A percentile compares a stretch with the other conserved stretches of the same genome.
phyloP scores from a whole-genome alignment of 53 echinoderm and acorn worm genomes.

The Paracentrotus lividus region DNA sequence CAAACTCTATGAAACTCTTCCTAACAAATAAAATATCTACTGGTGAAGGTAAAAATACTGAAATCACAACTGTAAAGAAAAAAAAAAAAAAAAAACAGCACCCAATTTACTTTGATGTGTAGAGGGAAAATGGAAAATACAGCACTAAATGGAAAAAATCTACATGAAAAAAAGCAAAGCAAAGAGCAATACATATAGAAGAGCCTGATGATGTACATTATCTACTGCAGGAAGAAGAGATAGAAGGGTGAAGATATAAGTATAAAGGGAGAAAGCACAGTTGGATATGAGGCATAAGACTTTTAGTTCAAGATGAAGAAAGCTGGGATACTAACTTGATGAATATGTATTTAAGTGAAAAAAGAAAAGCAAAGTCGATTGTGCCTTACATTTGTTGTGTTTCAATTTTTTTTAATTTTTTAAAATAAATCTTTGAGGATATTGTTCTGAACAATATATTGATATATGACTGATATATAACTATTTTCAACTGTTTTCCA shows the following conservation, averaged over 20 bases:
- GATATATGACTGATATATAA: too few relatives aligned
- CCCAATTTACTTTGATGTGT: background rate
- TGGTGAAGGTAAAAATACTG: slow-evolving; percentile 5
- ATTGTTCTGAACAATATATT: background rate
- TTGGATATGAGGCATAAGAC: background rate
- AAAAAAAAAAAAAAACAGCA: background rate
- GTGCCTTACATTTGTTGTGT: background rate
- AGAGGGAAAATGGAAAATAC: background rate
- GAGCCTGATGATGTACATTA: background rate
- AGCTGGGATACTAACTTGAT: background rate
- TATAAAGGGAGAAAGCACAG: background rate
- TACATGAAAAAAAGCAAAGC: background rate
- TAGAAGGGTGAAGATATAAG: background rate
- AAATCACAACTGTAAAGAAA: background rate
- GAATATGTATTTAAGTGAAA: background rate
- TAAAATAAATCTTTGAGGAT: background rate
- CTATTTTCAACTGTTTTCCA: background rate
- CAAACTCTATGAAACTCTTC: background rate
- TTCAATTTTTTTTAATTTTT: background rate
- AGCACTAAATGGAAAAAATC: background rate
- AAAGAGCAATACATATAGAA: background rate
- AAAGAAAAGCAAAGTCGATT: background rate
- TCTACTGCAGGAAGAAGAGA: background rate
- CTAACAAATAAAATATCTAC: background rate
- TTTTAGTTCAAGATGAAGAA: background rate